Conservation (phyloP, 2,888 invertebrate species). For the Melanostoma scalare region DNA sequence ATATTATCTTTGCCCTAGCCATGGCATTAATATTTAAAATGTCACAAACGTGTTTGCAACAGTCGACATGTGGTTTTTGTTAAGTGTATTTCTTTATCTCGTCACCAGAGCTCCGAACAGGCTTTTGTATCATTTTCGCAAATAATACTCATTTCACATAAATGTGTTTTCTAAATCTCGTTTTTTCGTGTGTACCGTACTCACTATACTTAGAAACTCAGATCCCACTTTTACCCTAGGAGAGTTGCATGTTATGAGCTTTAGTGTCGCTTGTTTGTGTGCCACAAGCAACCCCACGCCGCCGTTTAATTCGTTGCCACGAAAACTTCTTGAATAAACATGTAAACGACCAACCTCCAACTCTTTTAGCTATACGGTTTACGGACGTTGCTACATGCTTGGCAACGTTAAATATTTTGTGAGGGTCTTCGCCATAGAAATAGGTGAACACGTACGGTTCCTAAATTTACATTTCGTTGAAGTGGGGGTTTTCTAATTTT, state of each 20-base stretch:
- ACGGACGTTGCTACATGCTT: conserved; percentile 36
- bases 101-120: conserved; percentile 58
- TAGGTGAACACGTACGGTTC: conserved; percentile 68
- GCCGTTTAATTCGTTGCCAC: conserved; percentile 64
- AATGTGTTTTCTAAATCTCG: conserved; percentile 61
- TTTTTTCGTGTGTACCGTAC: conserved; percentile 13
- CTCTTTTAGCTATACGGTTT: conserved; percentile 39
- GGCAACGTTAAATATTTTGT: conserved; percentile 60
- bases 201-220: conserved; percentile 19
- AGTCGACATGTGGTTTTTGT: conserved; percentile 68
- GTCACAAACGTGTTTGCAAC: conserved; percentile 67
- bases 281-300: conserved; percentile 26
- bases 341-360: conserved; percentile 63
- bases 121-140: conserved; percentile 68
- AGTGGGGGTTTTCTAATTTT: conserved; percentile 68
- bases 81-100: conserved; percentile 67
- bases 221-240: conserved; percentile 36
- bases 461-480: conserved; percentile 68
- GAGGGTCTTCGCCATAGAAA: conserved; percentile 51
- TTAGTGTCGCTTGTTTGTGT: conserved; percentile 38
- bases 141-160: conserved; percentile 67
- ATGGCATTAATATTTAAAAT: conserved; percentile 68
- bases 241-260: conserved; percentile 53
- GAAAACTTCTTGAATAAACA: conserved; percentile 68
- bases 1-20: conserved; percentile 35